phyloP scores from a whole-genome alignment of 92 coral and sea anemone genomes.

The Bergia puertoricense region DNA sequence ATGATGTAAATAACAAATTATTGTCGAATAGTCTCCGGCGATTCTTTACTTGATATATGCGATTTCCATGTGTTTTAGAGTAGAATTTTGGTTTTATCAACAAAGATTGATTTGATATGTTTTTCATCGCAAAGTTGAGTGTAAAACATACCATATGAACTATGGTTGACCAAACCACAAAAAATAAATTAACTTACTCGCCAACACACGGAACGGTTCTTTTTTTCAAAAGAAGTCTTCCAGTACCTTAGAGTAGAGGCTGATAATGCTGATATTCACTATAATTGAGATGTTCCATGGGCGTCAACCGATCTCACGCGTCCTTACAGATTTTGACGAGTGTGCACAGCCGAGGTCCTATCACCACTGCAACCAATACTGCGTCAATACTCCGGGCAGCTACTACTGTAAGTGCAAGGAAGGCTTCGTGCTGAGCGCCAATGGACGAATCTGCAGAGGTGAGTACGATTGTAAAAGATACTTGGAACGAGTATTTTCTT shows the following conservation, averaged over 20 bases:
- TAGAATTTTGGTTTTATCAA: no score
- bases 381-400: constrained; percentile 93
- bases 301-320: background rate
- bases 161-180: no score
- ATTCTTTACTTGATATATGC: no score
- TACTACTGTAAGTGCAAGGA: constrained; percentile 82
- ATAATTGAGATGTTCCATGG: background rate
- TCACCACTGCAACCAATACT: constrained; percentile 88
- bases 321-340: constrained; percentile 77
- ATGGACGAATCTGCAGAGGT: constrained; percentile 92
- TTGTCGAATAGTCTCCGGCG: no score
- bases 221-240: no score
- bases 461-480: background rate
- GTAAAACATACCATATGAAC: no score
- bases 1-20: no score
- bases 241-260: background rate
- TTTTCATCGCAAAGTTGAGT: no score
- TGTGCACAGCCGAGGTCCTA: constrained; percentile 66
- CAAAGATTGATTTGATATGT: no score
- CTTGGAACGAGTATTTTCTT: background rate
- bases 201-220: no score
- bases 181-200: no score
- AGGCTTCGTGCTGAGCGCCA: constrained; percentile 91
- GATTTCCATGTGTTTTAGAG: no score
- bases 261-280: background rate